Percentiles rank a stretch among this genome's conserved stretches.
Conservation (phyloP, 2,888 invertebrate species). For the Dasysyrphus albostriatus region DNA sequence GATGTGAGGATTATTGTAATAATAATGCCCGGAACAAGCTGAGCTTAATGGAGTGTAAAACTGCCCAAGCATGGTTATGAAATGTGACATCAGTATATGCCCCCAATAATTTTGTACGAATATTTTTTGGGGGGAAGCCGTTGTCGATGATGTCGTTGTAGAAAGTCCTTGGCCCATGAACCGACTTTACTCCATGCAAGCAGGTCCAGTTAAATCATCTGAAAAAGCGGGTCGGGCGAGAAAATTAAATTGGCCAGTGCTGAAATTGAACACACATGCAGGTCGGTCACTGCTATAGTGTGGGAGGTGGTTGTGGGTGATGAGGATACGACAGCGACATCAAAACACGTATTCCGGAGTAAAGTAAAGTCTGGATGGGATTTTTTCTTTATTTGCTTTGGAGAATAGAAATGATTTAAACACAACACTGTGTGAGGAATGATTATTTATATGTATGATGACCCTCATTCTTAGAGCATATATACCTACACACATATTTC, state of each 20-base stretch:
- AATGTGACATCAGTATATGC: slow-evolving; percentile 76
- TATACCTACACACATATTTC: neutral
- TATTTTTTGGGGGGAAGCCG: slow-evolving; percentile 25
- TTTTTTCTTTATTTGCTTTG: slow-evolving; percentile 62
- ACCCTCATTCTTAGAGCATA: slow-evolving; percentile 40
- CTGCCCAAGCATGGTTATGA: slow-evolving; percentile 78
- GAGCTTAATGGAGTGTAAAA: slow-evolving; percentile 82
- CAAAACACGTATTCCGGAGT: slow-evolving; percentile 24
- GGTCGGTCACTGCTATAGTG: slow-evolving; percentile 9
- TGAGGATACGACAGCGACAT: slow-evolving; percentile 30
- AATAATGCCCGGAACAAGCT: slow-evolving; percentile 76
- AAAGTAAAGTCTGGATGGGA: slow-evolving; percentile 31
- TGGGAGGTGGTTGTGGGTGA: slow-evolving; percentile 15
- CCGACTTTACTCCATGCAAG: slow-evolving; percentile 4
- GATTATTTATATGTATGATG: slow-evolving; percentile 34
- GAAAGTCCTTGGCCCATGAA: slow-evolving; percentile 20
- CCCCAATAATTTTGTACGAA: slow-evolving; percentile 77
- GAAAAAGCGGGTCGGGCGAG: slow-evolving; percentile 81
- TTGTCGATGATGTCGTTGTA: slow-evolving; percentile 5
- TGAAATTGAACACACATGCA: slow-evolving; percentile 66
- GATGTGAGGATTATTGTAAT: slow-evolving; percentile 70
- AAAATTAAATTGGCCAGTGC: slow-evolving; percentile 82
- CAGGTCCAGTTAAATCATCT: slow-evolving; percentile 80
- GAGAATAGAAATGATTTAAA: slow-evolving; percentile 76
- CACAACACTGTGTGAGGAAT: slow-evolving; percentile 2